phyloP scores from a whole-genome alignment of 2,797 vertebrate genomes.

The Clarias laeviceps region DNA sequence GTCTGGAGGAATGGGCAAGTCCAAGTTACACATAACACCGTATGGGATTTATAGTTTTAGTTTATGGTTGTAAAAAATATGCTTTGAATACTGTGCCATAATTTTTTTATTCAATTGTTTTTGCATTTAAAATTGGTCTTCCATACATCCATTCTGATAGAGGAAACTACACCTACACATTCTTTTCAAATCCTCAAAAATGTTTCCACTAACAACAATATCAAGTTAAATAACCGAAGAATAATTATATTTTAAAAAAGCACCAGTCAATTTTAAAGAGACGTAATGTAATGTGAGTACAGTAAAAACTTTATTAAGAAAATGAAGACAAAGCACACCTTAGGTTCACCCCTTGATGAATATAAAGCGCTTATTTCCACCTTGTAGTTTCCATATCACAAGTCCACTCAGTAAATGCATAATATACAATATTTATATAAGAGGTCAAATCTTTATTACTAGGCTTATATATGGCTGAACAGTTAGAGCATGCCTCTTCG shows the following conservation, averaged over 20 bases:
- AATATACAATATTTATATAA: slow-evolving; percentile 55
- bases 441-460: slow-evolving; percentile 56
- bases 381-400: slow-evolving; percentile 71
- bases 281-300: slow-evolving; percentile 5
- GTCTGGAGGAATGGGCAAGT: slow-evolving; percentile 20
- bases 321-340: slow-evolving; percentile 74
- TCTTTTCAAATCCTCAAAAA: not conserved
- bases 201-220: not conserved
- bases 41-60: slow-evolving; percentile 7
- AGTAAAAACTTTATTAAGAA: slow-evolving; percentile 81
- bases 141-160: not conserved
- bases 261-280: not conserved
- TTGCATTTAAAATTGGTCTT: not conserved
- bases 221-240: not conserved
- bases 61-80: slow-evolving; percentile 18
- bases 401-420: slow-evolving; percentile 72
- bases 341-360: slow-evolving; percentile 65
- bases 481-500: slow-evolving; percentile 67
- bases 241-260: not conserved
- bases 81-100: not conserved
- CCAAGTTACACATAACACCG: slow-evolving; percentile 17
- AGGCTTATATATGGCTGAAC: slow-evolving; percentile 55
- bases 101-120: not conserved
- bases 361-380: slow-evolving; percentile 50
- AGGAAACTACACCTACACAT: slow-evolving; percentile 12